Conservation (phyloP, 2,797 vertebrate species). For the Apodemus agrarius region DNA sequence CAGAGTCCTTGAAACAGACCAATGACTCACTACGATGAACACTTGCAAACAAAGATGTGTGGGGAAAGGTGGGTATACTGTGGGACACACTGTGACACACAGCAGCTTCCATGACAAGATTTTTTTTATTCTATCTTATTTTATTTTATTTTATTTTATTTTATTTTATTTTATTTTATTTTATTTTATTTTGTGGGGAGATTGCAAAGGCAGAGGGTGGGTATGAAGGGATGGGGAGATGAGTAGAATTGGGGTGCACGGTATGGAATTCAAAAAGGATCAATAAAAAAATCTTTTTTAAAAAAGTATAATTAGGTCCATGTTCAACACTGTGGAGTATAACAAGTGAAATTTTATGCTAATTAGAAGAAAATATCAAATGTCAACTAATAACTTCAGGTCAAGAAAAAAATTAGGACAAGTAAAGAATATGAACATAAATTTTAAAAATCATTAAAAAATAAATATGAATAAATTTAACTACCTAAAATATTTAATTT, state of each 20-base stretch:
- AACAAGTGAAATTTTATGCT: not conserved
- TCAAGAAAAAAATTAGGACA: conserved; percentile 1
- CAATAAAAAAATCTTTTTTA: not conserved
- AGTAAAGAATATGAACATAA: not conserved
- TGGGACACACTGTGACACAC: not conserved
- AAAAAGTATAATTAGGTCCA: conserved; percentile 34
- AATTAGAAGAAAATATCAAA: conserved; percentile 30
- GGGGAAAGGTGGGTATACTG: not conserved
- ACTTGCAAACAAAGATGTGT: not conserved
- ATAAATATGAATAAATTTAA: not conserved
- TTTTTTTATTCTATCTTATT: not conserved
- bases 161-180: not conserved
- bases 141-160: not conserved
- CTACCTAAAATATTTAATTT: conserved; percentile 4
- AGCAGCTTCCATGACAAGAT: not conserved
- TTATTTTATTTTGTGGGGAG: not conserved
- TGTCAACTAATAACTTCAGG: not conserved
- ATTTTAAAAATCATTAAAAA: conserved; percentile 33
- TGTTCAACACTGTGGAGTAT: not conserved
- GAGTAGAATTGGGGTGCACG: not conserved
- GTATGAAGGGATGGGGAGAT: not conserved
- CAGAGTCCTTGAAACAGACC: not conserved
- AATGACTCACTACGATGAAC: not conserved
- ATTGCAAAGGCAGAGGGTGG: not conserved
- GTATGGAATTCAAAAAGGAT: not conserved